These are phyloP conservation scores for Pempheris klunzingeri DNA, from an alignment of 2,797 vertebrate genomes.

Conservation along the genomic window DNA sequence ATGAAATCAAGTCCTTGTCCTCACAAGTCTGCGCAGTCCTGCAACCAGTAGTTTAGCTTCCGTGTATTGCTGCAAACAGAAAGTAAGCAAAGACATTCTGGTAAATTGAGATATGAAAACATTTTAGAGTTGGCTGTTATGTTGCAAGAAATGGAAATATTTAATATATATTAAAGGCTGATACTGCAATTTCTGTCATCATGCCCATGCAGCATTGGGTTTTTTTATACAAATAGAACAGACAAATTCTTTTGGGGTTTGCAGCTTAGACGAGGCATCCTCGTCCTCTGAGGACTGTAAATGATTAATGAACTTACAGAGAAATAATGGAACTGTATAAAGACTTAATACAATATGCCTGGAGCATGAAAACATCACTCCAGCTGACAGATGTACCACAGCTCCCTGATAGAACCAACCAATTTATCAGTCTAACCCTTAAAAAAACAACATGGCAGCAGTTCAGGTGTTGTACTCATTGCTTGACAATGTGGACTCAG, in stretches of 20 bases:
- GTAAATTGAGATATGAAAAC: background rate
- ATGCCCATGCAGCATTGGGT: background rate
- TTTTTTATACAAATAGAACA: background rate
- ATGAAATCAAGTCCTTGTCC: no score
- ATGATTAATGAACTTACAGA: constrained; percentile 16
- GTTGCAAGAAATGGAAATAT: no score
- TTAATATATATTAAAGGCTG: background rate
- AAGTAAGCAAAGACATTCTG: background rate
- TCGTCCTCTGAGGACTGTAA: background rate
- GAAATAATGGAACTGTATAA: constrained; percentile 5
- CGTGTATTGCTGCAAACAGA: background rate
- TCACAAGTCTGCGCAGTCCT: background rate
- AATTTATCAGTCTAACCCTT: constrained; percentile 41
- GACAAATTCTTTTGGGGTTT: background rate
- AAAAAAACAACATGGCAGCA: constrained; percentile 33
- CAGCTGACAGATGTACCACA: background rate
- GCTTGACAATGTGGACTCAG: constrained; percentile 52
- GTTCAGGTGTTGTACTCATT: constrained; percentile 52
- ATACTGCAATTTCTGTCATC: background rate
- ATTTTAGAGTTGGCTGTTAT: background rate
- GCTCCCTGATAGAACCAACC: background rate
- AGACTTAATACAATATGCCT: background rate
- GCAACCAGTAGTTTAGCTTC: background rate
- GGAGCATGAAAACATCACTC: background rate
- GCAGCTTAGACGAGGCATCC: background rate